Base-by-base conservation (phyloP, 2,113 vertebrate genomes). In the Pedetes capensis region DNA sequence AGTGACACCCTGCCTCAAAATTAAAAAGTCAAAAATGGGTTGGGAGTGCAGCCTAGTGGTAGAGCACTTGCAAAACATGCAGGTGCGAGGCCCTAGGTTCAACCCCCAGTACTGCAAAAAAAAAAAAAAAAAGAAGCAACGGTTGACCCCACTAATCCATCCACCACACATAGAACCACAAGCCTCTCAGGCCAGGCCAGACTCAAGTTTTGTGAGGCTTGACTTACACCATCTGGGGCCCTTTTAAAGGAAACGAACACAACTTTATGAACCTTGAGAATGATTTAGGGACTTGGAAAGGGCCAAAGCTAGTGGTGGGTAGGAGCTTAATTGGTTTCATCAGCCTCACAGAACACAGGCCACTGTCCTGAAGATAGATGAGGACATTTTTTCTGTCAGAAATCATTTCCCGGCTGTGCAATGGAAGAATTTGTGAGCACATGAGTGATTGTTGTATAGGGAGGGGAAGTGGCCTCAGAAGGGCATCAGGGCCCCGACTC, bases 101-200 rank as follows among this genome's bases (percentile, higher is more conserved):
- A n/a, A n/a, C n/a, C n/a, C n/a, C n/a, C n/a, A n/a, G n/a, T n/a
- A n/a, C n/a, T n/a, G n/a, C n/a, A n/a, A n/a, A n/a, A n/a, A n/a
- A n/a, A n/a, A n/a, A n/a, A n/a, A n/a, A n/a, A n/a, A n/a, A n/a
- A n/a, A n/a, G n/a, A n/a, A n/a, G n/a, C n/a, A n/a, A n/a, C n/a
- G n/a, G n/a, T n/a, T n/a, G n/a, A n/a, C n/a, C 11, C 14, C 8
- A 27, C 49, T 42, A 23, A 37, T 6, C 14, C 3, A 23, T 29
- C 34, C 18, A 2, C 66, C 29, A 17, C 3, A 10, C 2, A 1
- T 0, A 12, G 34, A 61, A 18, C 32, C 8, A 0, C 10, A 0
- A 25, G 8, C 13, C 9, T 64, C 34, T 39, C 8, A 34, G 0
- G 5, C 18, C 25, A n/a, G 44, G 39, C n/a, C 53, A 79, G 37